Evolutionary conservation across 1,140 invertebrate genomes (phyloP), one percentile per base, ranked within the genome.

Genomic region (Pantala flavescens): DNA sequence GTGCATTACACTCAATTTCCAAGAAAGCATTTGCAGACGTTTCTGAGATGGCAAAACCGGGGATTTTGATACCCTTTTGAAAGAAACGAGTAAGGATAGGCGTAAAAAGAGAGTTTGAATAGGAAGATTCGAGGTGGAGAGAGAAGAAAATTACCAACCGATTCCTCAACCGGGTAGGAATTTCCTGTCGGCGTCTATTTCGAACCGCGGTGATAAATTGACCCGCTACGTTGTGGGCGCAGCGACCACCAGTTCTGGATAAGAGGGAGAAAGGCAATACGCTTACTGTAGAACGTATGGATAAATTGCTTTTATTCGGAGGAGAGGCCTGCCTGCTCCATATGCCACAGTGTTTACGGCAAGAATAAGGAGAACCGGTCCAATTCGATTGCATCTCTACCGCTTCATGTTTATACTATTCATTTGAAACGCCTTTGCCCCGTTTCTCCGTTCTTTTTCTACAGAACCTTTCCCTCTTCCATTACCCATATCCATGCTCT

Each of bases 61-160:
- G 2, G 49, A 21, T 63, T 49, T 63, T 36, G 28, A 36, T 36
- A 5, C 9, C 28, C 28, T 9, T 36, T 36, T 63, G 49, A 3
- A 7, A 12, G 12, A 21, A 63, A 36, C 28, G 49, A 63, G 49
- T n/a, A 63, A 63, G 49, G 49, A 63, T 7, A 63, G 12, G 3
- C 3, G 49, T 12, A 63, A 21, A 21, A 63, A 19, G n/a, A 63
- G n/a, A 12, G 49, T 19, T 21, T 3, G 12, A 63, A 9, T 36
- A 21, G 49, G n/a, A 19, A 21, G 49, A 21, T 63, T 3, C 16
- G 49, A 63, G 49, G 3, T 3, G 12, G 49, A 63, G 49, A 21
- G 49, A 63, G 49, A 63, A 21, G 49, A 63, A 63, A 63, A 63
- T 63, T 63, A 63, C 49, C 12, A 63, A 63, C 49, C 49, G 49